Conservation (phyloP, 2,888 invertebrate genomes). For the Polydesmus complanatus region DNA sequence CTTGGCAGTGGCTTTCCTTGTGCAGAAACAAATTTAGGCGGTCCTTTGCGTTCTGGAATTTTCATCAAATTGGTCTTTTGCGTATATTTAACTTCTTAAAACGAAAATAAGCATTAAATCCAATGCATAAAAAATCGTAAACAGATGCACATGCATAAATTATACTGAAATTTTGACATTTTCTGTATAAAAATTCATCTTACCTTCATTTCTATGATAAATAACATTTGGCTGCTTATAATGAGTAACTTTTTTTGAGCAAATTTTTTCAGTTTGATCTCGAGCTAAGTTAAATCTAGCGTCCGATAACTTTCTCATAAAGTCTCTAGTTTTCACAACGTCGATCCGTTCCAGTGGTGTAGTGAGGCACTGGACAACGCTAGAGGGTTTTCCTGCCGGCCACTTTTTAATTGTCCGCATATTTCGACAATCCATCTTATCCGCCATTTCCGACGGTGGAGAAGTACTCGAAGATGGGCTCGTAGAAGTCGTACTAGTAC, state of each 20-base stretch:
- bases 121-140: too few species aligned
- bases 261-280: slow-evolving; percentile 2
- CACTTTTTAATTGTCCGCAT: not conserved
- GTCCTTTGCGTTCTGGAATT: not conserved
- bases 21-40: not conserved
- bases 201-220: not conserved
- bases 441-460: not conserved
- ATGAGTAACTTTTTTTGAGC: not conserved
- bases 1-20: too few species aligned
- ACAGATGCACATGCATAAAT: too few species aligned
- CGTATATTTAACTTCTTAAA: not conserved
- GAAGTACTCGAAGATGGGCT: not conserved
- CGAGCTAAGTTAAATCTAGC: slow-evolving; percentile 8
- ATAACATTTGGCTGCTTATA: not conserved
- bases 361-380: not conserved
- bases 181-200: not conserved
- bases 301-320: slow-evolving; percentile 11
- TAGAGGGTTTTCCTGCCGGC: not conserved
- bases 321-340: slow-evolving; percentile 8
- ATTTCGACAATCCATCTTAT: not conserved
- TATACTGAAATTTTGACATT: not conserved
- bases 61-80: not conserved
- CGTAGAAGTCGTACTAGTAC: not conserved
- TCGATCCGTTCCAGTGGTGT: not conserved
- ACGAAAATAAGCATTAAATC: not conserved